phyloP scores from a whole-genome alignment of 1,140 invertebrate species.

The Lasioglossum albipes region DNA sequence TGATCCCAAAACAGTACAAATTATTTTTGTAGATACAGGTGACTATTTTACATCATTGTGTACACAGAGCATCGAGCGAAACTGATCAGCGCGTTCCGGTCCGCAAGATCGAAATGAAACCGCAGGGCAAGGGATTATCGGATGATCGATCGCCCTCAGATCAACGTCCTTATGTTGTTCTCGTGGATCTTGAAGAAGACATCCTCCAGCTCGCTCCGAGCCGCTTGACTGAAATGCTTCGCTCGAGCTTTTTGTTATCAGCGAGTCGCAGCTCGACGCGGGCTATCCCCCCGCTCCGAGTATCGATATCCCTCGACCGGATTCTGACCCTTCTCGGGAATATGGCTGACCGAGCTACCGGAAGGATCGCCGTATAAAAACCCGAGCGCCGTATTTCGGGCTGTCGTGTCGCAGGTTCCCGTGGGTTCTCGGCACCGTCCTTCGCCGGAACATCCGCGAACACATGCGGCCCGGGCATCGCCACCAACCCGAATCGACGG shows the following conservation, averaged over 20 bases:
- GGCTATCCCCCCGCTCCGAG: not conserved
- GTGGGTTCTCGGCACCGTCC: conserved; percentile 33
- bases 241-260: conserved; percentile 65
- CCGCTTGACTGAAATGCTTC: not conserved
- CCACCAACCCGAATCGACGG: conserved; percentile 23
- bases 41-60: no score
- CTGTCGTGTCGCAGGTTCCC: conserved; percentile 29
- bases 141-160: no score
- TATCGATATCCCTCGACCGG: conserved; percentile 32
- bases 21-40: no score
- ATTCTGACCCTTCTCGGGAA: conserved; percentile 40
- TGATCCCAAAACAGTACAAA: no score
- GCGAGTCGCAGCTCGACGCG: conserved; percentile 47
- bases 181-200: conserved; percentile 1
- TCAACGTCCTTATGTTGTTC: not conserved
- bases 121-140: no score
- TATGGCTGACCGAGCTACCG: conserved; percentile 26
- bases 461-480: conserved; percentile 23
- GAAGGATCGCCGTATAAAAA: conserved; percentile 45
- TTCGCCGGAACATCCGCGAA: conserved; percentile 18
- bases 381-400: conserved; percentile 57
- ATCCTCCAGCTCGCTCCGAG: not conserved
- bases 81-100: no score
- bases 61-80: no score
- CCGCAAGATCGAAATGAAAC: no score